Percentiles rank a stretch among this genome's conserved stretches.
phyloP scores from a whole-genome alignment of 2,888 invertebrate genomes.

The Spilosoma lubricipeda region DNA sequence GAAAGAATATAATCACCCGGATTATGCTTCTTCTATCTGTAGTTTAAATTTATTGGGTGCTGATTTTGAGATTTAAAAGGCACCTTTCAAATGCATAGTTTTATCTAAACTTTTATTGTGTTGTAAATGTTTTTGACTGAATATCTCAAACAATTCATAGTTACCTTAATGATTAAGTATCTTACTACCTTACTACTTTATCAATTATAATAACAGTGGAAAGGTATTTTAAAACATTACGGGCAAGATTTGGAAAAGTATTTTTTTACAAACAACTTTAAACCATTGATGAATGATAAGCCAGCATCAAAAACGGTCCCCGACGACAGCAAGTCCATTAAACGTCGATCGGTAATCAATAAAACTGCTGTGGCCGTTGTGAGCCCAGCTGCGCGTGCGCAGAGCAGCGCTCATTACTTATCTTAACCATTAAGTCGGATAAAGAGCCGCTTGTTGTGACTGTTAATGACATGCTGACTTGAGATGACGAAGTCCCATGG shows the following conservation, averaged over 20 bases:
- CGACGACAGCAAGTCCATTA: constrained; percentile 63
- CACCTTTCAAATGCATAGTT: not conserved
- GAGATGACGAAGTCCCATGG: not conserved
- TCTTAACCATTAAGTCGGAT: constrained; percentile 73
- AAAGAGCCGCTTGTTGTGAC: constrained; percentile 70
- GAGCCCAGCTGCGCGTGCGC: constrained; percentile 63
- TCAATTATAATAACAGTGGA: not conserved
- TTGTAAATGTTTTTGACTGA: not conserved
- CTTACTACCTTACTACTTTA: not conserved
- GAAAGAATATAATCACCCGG: no score
- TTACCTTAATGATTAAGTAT: not conserved
- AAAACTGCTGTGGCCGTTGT: constrained; percentile 53
- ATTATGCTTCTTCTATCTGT: not conserved
- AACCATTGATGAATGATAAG: constrained; percentile 47
- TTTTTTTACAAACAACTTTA: constrained; percentile 10
- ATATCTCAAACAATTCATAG: not conserved
- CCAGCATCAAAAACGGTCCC: constrained; percentile 37
- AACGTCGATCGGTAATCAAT: constrained; percentile 74
- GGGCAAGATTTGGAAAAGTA: not conserved
- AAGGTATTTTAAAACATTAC: not conserved
- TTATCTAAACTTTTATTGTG: not conserved
- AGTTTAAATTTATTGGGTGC: not conserved
- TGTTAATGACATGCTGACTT: constrained; percentile 44
- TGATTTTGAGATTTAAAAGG: not conserved
- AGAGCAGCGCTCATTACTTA: constrained; percentile 69